Conservation (phyloP, 2,113 vertebrate genomes). For the Notothenia coriiceps region DNA sequence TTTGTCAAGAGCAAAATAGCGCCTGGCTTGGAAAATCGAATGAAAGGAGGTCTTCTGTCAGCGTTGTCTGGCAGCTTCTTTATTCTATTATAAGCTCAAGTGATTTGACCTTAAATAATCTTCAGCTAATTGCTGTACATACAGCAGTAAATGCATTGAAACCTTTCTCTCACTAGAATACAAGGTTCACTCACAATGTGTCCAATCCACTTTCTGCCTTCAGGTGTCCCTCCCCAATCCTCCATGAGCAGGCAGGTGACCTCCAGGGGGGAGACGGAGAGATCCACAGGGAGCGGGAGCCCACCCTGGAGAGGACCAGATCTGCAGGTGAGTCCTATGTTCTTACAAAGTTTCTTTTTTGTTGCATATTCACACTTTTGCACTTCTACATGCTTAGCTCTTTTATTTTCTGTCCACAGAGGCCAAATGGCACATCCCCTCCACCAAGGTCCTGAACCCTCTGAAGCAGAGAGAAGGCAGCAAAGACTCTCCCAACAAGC, state of each 20-base stretch:
- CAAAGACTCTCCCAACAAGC: conserved; percentile 93
- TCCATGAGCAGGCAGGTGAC: conserved; percentile 88
- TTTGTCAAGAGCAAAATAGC: conserved; percentile 47
- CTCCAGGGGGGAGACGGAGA: conserved; percentile 87
- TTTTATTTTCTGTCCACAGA: conserved; percentile 81
- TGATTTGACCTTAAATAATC: conserved; percentile 68
- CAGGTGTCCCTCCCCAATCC: conserved; percentile 93
- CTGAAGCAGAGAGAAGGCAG: conserved; percentile 92
- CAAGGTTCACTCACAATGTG: conserved; percentile 10
- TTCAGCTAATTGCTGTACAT: conserved; percentile 65
- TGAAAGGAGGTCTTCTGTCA: conserved; percentile 57
- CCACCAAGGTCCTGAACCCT: conserved; percentile 92
- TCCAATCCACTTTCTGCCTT: conserved; percentile 12
- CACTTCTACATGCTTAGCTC: conserved; percentile 5
- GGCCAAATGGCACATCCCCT: conserved; percentile 92
- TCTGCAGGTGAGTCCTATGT: conserved; percentile 84
- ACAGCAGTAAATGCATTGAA: conserved; percentile 47
- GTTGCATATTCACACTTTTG: neutral
- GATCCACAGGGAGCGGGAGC: conserved; percentile 88
- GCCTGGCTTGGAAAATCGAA: conserved; percentile 35
- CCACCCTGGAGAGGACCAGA: conserved; percentile 87
- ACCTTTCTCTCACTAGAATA: conserved; percentile 32
- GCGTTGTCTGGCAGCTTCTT: conserved; percentile 60
- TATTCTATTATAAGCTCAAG: conserved; percentile 70
- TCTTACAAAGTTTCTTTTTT: neutral